phyloP scores from a whole-genome alignment of 2,797 vertebrate species.

The Sus cebifrons region DNA sequence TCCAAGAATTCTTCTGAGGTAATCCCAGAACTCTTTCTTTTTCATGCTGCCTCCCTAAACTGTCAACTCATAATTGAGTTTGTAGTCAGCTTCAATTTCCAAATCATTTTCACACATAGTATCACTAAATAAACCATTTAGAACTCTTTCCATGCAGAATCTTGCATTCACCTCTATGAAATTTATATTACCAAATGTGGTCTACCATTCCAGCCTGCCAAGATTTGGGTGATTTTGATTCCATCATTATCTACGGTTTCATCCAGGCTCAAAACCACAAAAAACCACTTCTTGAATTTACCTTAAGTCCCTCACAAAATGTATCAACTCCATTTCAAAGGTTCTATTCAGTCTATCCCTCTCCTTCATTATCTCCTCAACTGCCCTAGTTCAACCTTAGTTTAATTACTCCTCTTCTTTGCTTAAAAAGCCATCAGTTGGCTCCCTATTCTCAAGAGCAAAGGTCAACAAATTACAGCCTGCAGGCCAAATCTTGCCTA shows the following conservation, averaged over 20 bases:
- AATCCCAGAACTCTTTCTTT: background rate
- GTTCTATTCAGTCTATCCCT: background rate
- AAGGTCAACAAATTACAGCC: constrained; percentile 29
- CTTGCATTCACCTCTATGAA: background rate
- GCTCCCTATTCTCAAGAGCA: background rate
- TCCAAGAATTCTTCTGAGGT: constrained; percentile 8
- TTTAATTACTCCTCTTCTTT: constrained; percentile 58
- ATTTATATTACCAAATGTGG: background rate
- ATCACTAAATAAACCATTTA: background rate
- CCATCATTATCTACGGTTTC: background rate
- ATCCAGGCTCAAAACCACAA: background rate
- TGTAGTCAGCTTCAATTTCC: background rate
- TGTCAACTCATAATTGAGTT: constrained; percentile 16
- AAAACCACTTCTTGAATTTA: background rate
- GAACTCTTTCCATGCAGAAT: background rate
- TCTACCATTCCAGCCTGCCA: background rate
- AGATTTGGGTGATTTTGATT: background rate
- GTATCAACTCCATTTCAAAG: background rate
- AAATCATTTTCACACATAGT: constrained; percentile 18
- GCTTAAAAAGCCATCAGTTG: constrained; percentile 24
- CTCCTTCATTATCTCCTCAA: background rate
- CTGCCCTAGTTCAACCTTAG: background rate
- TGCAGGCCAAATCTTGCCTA: constrained; percentile 54
- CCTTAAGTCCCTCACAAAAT: constrained; percentile 17
- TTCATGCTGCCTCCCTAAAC: background rate